A percentile compares a stretch with the other conserved stretches of the same genome.
phyloP scores from a whole-genome alignment of 2,113 vertebrate genomes.

The Lamprotornis superbus region DNA sequence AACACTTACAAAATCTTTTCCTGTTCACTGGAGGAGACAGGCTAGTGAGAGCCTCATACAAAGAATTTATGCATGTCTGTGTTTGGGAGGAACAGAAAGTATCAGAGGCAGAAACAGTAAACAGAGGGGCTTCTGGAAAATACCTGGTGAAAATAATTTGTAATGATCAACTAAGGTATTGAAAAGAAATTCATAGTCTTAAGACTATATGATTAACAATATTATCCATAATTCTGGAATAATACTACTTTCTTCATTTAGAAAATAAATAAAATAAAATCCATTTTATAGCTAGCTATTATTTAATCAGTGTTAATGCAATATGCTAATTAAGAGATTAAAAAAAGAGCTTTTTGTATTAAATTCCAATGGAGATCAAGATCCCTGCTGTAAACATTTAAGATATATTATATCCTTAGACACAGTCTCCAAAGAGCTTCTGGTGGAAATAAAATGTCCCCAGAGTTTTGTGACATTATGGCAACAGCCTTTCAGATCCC shows the following conservation, averaged over 20 bases:
- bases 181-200: not conserved
- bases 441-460: conserved; percentile 53
- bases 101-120: not conserved
- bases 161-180: not conserved
- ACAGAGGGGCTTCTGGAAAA: not conserved
- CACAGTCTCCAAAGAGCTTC: conserved; percentile 37
- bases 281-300: not conserved
- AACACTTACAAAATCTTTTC: not conserved
- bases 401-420: conserved; percentile 2
- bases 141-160: not conserved
- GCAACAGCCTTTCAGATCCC: conserved; percentile 31
- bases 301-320: not conserved
- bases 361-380: not conserved
- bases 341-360: not conserved
- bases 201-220: not conserved
- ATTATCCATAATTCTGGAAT: not conserved
- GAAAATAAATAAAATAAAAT: not conserved
- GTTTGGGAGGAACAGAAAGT: not conserved
- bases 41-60: not conserved
- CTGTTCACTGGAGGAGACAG: not conserved
- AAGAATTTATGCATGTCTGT: not conserved
- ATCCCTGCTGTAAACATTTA: conserved; percentile 15
- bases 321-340: not conserved
- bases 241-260: not conserved
- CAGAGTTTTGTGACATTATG: conserved; percentile 35